Conservation (phyloP, 2,113 vertebrate species). For the Alosa alosa region DNA sequence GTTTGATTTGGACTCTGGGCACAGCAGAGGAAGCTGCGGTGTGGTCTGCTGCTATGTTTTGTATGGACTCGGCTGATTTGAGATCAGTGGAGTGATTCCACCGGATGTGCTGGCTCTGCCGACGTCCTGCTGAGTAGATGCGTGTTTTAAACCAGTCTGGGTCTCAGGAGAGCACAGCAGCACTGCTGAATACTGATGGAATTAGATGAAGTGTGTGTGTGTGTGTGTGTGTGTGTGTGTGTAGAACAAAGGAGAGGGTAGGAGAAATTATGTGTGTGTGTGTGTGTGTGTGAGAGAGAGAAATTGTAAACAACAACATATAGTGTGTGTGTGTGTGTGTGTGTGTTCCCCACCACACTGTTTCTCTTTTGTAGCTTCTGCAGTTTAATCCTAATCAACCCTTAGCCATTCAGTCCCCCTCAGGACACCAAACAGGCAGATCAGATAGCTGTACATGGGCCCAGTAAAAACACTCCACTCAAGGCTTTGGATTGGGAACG, state of each 20-base stretch:
- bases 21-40: background rate
- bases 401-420: background rate
- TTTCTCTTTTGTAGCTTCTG: background rate
- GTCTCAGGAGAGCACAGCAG: background rate
- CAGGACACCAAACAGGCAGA: background rate
- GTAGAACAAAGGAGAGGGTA: background rate
- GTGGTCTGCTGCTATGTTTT: background rate
- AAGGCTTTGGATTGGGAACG: background rate
- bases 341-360: too few relatives aligned
- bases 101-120: background rate
- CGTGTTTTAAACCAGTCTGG: background rate
- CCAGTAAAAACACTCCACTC: background rate
- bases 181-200: slow-evolving; percentile 5
- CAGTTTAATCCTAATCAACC: background rate
- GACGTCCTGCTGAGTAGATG: background rate
- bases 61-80: background rate
- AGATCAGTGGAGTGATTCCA: background rate
- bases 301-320: background rate
- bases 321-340: background rate
- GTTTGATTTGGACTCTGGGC: background rate
- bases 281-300: too few relatives aligned
- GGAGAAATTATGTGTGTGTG: background rate
- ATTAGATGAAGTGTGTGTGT: background rate
- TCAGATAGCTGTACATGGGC: background rate
- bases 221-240: background rate